Percentiles rank a stretch among this genome's conserved stretches.
Evolutionary conservation across 2,113 vertebrate species (phyloP).

Genomic region (Xerus inauris): DNA sequence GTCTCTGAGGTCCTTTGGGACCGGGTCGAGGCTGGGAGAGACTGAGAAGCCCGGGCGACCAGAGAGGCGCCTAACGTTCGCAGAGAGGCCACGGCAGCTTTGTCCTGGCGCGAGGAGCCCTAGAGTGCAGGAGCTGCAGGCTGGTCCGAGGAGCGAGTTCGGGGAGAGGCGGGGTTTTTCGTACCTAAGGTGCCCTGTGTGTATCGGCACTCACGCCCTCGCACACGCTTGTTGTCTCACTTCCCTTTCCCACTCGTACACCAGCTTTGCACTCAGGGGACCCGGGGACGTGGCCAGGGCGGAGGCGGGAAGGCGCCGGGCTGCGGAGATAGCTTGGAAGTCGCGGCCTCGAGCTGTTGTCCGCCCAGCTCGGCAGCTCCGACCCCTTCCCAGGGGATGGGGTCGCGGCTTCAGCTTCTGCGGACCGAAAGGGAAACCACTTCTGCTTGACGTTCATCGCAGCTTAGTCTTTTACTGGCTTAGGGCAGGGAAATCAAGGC

Average conservation of each 20-base stretch:
- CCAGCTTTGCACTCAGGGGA: neutral
- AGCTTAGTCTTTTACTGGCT: neutral
- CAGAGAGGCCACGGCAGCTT: constrained; percentile 57
- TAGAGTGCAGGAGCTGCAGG: neutral
- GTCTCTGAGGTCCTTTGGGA: neutral
- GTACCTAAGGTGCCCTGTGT: neutral
- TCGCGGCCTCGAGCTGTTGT: neutral
- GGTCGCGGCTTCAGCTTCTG: neutral
- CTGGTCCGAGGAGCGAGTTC: constrained; percentile 70
- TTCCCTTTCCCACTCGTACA: neutral
- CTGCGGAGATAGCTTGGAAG: constrained; percentile 35
- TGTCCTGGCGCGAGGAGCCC: constrained; percentile 52
- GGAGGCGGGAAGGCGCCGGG: constrained; percentile 48
- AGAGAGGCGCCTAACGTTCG: neutral
- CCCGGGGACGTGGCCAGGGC: neutral
- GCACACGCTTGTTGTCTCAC: neutral
- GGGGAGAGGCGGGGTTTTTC: constrained; percentile 49
- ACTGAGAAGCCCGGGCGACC: neutral
- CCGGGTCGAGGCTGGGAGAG: neutral
- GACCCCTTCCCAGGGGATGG: neutral
- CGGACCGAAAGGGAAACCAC: neutral
- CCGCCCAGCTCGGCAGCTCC: neutral
- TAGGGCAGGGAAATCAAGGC: neutral
- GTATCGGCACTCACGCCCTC: neutral
- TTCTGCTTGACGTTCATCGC: neutral